A percentile compares a stretch with the other conserved stretches of the same genome.
Evolutionary conservation across 2,113 vertebrate species (phyloP).

Genomic region (Ctenomys sociabilis): DNA sequence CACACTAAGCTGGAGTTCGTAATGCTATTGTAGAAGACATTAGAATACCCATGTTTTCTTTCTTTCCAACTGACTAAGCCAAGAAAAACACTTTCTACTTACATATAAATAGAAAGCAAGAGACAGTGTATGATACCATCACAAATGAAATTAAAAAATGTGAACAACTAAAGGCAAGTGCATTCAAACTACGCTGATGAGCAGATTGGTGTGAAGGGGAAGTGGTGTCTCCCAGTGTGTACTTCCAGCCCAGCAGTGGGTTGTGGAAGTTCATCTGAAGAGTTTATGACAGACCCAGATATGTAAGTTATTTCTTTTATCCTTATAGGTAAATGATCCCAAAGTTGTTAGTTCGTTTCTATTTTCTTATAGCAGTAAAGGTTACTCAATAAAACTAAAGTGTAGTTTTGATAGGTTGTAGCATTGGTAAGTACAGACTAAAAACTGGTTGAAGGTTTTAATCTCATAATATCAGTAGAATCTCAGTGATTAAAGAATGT

Average conservation of each 20-base stretch:
- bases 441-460: conserved; percentile 6
- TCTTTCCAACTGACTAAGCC: neutral
- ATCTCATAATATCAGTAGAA: neutral
- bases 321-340: neutral
- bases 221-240: neutral
- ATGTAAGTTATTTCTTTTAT: neutral
- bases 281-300: neutral
- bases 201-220: neutral
- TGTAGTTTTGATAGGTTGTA: neutral
- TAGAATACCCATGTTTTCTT: neutral
- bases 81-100: neutral
- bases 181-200: neutral
- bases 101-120: neutral
- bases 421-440: neutral
- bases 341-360: neutral
- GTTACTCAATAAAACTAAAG: neutral
- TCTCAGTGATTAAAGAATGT: neutral
- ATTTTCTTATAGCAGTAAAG: neutral
- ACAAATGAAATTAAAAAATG: neutral
- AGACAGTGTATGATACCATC: neutral
- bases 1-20: neutral
- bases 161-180: neutral
- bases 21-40: neutral
- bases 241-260: neutral
- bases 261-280: neutral